Evolutionary conservation across 2,113 vertebrate species (phyloP), one percentile per base, ranked within the genome.

Genomic region (Misgurnus anguillicaudatus): DNA sequence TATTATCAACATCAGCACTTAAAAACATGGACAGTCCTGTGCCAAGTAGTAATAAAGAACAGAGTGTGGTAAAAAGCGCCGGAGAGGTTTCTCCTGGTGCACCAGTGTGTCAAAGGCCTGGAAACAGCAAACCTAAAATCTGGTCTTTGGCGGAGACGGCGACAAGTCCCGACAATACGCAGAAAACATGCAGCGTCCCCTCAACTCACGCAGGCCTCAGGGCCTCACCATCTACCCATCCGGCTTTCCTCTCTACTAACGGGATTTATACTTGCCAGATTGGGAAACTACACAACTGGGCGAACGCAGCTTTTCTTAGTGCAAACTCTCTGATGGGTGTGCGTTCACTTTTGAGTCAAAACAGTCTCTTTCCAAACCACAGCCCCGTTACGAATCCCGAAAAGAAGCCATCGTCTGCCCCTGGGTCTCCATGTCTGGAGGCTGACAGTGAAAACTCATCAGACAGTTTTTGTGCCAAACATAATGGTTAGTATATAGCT

Each of bases 261-360:
- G 98, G 98, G 95, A 97, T 99, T 81, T 99, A 99, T 87, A 98
- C 98, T 0, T 99, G 98, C 87, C 98, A 98, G 89, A 97, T 98
- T 86, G 96, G 98, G 87, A 98, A 98, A 86, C 95, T 98, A 85
- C 95, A 97, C 92, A 98, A 95, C 92, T 99, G 98, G 98, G 97
- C 97, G 90, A 97, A 95, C 86, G 94, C 96, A 73, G 95, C 98
- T 70, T 96, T 99, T 88, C 94, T 99, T 17, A 94, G 96, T 17
- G 96, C 98, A 89, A 96, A 95, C 88, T 97, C 96, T n/a, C 90
- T 99, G 89, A 90, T 98, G 86, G 98, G 96, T 55, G 93, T 99
- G 92, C 93, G 96, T 72, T 98, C 97, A 64, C 94, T 98, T 82
- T 89, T 99, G 51, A 94, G 95, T 77, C 88, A 93, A 14, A 86